Conservation (phyloP, 2,888 invertebrate species). For the Agrochola lychnidis region DNA sequence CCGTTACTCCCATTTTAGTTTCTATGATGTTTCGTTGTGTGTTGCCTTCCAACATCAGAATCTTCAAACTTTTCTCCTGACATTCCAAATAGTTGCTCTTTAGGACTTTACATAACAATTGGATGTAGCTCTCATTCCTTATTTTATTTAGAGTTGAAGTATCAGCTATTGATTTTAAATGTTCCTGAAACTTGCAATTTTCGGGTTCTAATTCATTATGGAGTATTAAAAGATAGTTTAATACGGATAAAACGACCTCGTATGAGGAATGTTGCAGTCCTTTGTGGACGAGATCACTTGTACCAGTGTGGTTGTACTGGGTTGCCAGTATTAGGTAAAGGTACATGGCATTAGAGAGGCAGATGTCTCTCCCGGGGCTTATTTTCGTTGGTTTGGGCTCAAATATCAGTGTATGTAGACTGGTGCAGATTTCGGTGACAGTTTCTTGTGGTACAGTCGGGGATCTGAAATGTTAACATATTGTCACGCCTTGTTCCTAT, state of each 20-base stretch:
- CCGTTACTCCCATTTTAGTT: conserved; percentile 50
- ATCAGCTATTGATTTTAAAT: conserved; percentile 66
- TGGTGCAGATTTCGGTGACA: conserved; percentile 58
- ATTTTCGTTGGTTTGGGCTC: conserved; percentile 43
- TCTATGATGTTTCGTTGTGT: conserved; percentile 74
- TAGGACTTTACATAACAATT: conserved; percentile 70
- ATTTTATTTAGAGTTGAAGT: conserved; percentile 61
- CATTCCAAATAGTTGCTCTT: conserved; percentile 78
- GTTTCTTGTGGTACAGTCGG: conserved; percentile 67
- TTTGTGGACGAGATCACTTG: conserved; percentile 27
- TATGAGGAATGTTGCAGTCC: conserved; percentile 57
- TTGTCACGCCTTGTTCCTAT: no score
- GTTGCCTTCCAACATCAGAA: conserved; percentile 75
- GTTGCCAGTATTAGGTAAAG: conserved; percentile 53
- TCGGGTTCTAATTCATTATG: conserved; percentile 68
- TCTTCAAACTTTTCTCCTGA: conserved; percentile 78
- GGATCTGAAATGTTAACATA: conserved; percentile 72
- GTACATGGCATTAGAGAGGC: conserved; percentile 72
- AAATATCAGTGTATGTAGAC: conserved; percentile 71
- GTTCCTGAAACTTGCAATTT: conserved; percentile 70
- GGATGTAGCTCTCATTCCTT: conserved; percentile 65
- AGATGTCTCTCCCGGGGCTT: conserved; percentile 75
- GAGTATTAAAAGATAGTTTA: conserved; percentile 66
- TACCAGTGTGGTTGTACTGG: not conserved
- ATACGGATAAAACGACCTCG: conserved; percentile 56